A percentile compares a stretch with the other conserved stretches of the same genome.
Conservation (phyloP, 2,888 invertebrate genomes). For the Nomada fucata region DNA sequence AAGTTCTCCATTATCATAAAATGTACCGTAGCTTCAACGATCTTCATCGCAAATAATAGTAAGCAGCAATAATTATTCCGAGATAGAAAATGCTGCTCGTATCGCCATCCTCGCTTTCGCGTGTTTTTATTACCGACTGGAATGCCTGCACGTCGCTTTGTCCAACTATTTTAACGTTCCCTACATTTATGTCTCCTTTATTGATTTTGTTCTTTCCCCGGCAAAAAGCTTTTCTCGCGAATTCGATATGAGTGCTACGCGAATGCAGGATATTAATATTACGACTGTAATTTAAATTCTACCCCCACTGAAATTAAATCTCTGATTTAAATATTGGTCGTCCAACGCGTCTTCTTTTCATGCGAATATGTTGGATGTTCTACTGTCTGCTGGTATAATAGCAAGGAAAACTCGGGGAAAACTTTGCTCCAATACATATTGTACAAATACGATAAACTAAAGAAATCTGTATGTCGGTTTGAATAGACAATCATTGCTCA, state of each 20-base stretch:
- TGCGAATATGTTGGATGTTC: neutral
- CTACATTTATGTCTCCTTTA: neutral
- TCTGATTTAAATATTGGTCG: neutral
- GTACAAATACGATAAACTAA: neutral
- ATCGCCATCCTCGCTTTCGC: neutral
- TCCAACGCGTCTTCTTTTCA: neutral
- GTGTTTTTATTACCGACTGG: conserved; percentile 20
- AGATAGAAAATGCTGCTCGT: conserved; percentile 30
- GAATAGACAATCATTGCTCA: neutral
- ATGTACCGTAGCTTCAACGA: conserved; percentile 14
- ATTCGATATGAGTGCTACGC: neutral
- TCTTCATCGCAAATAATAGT: conserved; percentile 44
- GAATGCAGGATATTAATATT: neutral
- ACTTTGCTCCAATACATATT: neutral
- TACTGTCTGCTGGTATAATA: neutral
- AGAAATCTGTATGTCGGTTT: conserved; percentile 5
- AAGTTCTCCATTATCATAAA: conserved; percentile 12
- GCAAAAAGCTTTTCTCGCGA: neutral
- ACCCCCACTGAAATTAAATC: neutral
- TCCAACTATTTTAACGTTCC: conserved; percentile 6
- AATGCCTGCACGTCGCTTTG: neutral
- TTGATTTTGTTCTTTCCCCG: neutral
- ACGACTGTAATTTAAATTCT: neutral
- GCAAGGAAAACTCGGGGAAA: neutral
- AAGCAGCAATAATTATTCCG: conserved; percentile 33